Percentiles rank a stretch among this genome's conserved stretches.
phyloP scores from a whole-genome alignment of 2,113 vertebrate genomes.

The Naja naja region DNA sequence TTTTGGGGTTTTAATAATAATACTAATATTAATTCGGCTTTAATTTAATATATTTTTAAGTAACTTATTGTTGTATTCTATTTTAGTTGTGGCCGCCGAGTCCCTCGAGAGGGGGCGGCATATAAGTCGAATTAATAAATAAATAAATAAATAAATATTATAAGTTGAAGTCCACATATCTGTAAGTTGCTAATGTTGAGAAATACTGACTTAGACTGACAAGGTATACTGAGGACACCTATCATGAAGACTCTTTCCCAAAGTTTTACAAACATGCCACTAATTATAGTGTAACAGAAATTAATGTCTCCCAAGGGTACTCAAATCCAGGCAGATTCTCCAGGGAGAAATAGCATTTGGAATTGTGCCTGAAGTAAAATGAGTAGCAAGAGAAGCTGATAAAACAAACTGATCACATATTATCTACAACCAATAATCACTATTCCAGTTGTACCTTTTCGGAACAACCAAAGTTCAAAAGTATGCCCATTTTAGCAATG shows the following conservation, averaged over 20 bases:
- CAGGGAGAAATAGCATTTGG: neutral
- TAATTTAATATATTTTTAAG: no score
- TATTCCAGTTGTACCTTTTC: neutral
- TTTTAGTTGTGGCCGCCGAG: no score
- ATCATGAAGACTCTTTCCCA: neutral
- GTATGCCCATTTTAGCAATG: neutral
- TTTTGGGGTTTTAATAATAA: no score
- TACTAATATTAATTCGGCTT: no score
- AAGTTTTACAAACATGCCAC: neutral
- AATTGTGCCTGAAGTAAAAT: neutral
- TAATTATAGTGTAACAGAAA: neutral
- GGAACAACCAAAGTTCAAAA: neutral
- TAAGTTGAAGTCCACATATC: neutral
- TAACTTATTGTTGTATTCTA: no score
- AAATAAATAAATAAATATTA: no score
- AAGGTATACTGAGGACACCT: neutral
- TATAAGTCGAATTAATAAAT: no score
- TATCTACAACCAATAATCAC: neutral
- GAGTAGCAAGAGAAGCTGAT: neutral
- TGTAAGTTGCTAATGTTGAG: neutral
- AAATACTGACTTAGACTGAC: neutral
- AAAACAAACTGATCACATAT: neutral
- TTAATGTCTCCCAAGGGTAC: neutral
- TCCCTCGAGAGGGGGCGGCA: no score
- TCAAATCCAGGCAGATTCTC: neutral